Percentiles rank a stretch among this genome's conserved stretches.
Evolutionary conservation across 2,797 vertebrate species (phyloP).

Genomic region (Oreortyx pictus): DNA sequence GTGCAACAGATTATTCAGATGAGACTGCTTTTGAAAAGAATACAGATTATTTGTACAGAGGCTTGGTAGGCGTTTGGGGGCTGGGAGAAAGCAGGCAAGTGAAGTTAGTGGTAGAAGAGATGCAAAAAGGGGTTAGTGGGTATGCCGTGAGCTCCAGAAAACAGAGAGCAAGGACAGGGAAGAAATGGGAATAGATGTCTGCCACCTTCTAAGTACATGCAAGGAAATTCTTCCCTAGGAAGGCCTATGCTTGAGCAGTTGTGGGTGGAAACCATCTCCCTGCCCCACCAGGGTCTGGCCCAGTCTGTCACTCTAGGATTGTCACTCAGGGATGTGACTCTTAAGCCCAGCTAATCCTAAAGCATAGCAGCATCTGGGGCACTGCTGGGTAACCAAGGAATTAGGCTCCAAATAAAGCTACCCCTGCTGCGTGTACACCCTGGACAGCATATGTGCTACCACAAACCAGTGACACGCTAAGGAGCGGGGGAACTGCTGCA

Average conservation of each 20-base stretch:
- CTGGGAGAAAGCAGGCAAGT: neutral
- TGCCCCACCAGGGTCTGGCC: neutral
- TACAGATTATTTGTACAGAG: neutral
- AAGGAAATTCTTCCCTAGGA: neutral
- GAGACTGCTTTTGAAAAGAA: neutral
- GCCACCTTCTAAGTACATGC: neutral
- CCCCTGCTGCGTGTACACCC: neutral
- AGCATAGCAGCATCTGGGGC: neutral
- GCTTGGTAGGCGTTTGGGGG: neutral
- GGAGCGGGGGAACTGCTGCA: neutral
- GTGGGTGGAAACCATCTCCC: neutral
- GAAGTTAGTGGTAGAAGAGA: neutral
- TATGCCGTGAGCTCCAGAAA: neutral
- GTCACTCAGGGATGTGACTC: neutral
- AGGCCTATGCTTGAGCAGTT: neutral
- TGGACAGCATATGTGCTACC: neutral
- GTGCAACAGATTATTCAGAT: neutral
- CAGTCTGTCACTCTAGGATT: neutral
- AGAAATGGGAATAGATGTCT: neutral
- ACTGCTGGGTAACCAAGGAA: neutral
- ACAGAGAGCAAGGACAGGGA: neutral
- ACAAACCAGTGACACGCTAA: rapidly evolving
- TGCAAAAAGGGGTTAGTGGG: neutral
- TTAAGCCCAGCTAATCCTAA: conserved; percentile 30
- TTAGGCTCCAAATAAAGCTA: conserved; percentile 24